A percentile compares a stretch with the other conserved stretches of the same genome.
These are phyloP conservation scores for Engraulis encrasicolus DNA, from an alignment of 2,113 vertebrate species.

Conservation along the genomic window DNA sequence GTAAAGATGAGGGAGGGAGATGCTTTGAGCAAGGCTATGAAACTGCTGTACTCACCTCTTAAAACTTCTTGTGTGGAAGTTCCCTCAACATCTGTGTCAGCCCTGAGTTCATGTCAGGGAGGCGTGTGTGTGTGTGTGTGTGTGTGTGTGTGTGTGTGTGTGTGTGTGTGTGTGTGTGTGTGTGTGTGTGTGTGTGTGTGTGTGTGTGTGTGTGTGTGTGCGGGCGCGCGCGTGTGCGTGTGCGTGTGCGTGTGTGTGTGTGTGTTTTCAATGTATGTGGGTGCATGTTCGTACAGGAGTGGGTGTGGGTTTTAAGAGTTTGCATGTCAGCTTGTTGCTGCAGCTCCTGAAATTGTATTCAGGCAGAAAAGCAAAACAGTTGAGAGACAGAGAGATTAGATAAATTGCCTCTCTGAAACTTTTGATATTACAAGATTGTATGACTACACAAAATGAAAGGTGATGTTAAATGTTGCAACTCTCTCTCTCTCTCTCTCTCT, in stretches of 20 bases:
- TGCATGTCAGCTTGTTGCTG: no score
- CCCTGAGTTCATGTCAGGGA: background rate
- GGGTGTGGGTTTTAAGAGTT: no score
- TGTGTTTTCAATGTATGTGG: no score
- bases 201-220: no score
- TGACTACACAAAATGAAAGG: background rate
- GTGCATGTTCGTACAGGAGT: no score
- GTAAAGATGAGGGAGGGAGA: slow-evolving; percentile 6
- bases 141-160: background rate
- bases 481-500: no score
- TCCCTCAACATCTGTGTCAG: slow-evolving; percentile 32
- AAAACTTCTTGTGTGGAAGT: slow-evolving; percentile 39
- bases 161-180: background rate
- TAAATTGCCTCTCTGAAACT: background rate
- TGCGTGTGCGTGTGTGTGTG: no score
- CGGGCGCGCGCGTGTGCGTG: no score
- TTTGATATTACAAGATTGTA: background rate
- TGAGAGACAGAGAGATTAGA: background rate
- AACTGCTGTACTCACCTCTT: slow-evolving; percentile 18
- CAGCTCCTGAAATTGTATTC: background rate
- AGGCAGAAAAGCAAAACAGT: background rate
- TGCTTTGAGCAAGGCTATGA: slow-evolving; percentile 22
- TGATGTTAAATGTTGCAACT: background rate
- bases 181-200: no score
- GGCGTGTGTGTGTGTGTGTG: background rate